phyloP scores from a whole-genome alignment of 2,113 vertebrate genomes.

The Etheostoma spectabile region DNA sequence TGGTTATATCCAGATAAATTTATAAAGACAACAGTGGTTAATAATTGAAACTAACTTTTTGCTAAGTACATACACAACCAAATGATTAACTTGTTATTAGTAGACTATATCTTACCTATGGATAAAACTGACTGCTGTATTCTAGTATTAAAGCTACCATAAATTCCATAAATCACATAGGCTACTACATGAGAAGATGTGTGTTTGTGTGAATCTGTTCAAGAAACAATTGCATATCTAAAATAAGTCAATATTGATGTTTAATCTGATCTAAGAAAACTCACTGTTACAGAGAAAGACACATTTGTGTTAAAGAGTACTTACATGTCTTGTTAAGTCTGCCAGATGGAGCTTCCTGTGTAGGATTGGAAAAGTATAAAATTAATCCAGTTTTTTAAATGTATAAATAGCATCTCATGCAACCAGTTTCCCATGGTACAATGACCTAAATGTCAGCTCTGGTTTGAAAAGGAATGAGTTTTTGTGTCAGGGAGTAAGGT shows the following conservation, averaged over 20 bases:
- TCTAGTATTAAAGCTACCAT: background rate
- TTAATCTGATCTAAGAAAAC: background rate
- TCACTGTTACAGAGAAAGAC: background rate
- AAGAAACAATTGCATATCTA: background rate
- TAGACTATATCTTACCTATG: background rate
- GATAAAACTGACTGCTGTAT: background rate
- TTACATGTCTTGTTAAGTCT: conserved; percentile 51
- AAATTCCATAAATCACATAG: background rate
- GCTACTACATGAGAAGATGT: background rate
- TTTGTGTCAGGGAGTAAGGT: background rate
- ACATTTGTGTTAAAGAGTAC: conserved; percentile 13
- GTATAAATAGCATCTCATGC: background rate
- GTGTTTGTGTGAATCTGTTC: background rate
- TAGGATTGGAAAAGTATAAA: background rate
- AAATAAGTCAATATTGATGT: background rate
- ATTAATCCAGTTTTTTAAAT: background rate
- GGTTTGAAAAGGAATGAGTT: fast-evolving
- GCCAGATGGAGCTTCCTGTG: conserved; percentile 41
- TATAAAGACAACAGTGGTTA: background rate
- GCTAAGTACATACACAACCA: background rate
- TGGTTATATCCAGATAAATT: background rate
- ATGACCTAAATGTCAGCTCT: background rate
- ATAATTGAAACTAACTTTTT: background rate
- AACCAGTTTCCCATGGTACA: background rate
- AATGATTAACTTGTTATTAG: background rate